These are phyloP conservation scores for Arbacia lixula DNA, from an alignment of 53 echinoderm and acorn worm genomes.

Conservation along the genomic window DNA sequence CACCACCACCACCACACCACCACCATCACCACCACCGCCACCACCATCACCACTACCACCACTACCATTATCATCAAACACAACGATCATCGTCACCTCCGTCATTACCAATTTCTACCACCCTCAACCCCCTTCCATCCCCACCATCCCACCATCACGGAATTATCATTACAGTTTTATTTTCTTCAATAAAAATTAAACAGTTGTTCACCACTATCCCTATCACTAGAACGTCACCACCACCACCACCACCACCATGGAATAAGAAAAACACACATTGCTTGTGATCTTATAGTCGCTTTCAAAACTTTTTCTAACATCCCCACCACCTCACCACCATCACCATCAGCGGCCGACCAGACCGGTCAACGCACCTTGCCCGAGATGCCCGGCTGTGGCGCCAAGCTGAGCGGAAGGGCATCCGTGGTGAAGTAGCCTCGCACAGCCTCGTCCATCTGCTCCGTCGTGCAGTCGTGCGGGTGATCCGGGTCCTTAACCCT, in stretches of 20 bases:
- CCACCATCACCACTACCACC: background rate
- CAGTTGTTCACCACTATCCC: background rate
- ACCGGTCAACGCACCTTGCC: slow-evolving; percentile 78
- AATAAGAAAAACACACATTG: too few relatives aligned
- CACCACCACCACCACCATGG: background rate
- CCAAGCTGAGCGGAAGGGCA: slow-evolving; percentile 81
- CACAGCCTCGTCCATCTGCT: slow-evolving; percentile 79
- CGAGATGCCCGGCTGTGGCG: slow-evolving; percentile 75
- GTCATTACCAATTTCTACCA: background rate
- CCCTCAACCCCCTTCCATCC: background rate
- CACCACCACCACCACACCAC: background rate
- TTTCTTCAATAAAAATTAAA: background rate
- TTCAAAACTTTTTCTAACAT: too few relatives aligned
- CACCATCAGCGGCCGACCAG: too few relatives aligned
- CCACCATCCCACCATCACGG: background rate
- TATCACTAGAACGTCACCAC: background rate
- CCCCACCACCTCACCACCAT: background rate
- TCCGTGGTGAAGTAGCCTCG: slow-evolving; percentile 86
- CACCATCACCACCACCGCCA: background rate
- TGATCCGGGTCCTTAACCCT: slow-evolving; percentile 39
- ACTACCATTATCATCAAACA: background rate
- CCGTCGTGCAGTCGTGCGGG: slow-evolving; percentile 73
- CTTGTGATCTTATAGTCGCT: too few relatives aligned
- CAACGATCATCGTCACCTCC: background rate
- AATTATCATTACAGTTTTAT: background rate